Base-by-base conservation (phyloP, 1,140 invertebrate genomes). In the Drosophila grimshawi region DNA sequence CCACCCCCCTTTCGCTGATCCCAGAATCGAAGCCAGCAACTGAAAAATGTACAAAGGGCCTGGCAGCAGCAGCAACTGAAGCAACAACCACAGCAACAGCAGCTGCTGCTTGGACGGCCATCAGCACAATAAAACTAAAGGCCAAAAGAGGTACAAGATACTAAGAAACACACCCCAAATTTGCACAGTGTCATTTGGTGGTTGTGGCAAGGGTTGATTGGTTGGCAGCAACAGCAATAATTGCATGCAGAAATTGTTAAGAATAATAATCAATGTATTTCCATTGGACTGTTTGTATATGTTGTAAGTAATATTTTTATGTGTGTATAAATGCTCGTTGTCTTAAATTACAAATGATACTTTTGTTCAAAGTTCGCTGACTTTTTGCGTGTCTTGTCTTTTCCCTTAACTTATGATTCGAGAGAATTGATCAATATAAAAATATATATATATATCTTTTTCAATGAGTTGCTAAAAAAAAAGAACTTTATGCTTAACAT, bases 231-330 rank as follows among this genome's bases (percentile, higher is more conserved):
- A 72, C 30, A 57, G 63, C 46, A 60, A 72, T 63, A 60, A 65
- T 57, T 64, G 56, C 63, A 77, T 63, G 46, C 29, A 51, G 37
- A 49, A 65, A 65, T 29, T 19, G 57, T 43, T 11, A 35, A 41
- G 10, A 37, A 48, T 51, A 30, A 52, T 43, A 65, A 67, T 72
- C 48, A 46, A 68, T 74, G 65, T 75, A 75, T 85, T 80, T 85
- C 86, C 81, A 81, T 73, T 62, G 60, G 63, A 86, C 48, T 78
- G 10, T 41, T 30, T 62, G 49, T 49, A 53, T 65, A 63, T 68
- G 43, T 43, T 57, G 19, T 19, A 61, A 5, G 37, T 51, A 63
- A 62, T 46, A 63, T 56, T 59, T 8, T 59, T 8, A 32, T 51
- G n/a, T 63, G 48, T 70, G 59, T 63, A 74, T 70, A 75, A 70